A percentile compares a stretch with the other conserved stretches of the same genome.
Evolutionary conservation across 2,797 vertebrate species (phyloP).

Genomic region (Mallotus villosus): DNA sequence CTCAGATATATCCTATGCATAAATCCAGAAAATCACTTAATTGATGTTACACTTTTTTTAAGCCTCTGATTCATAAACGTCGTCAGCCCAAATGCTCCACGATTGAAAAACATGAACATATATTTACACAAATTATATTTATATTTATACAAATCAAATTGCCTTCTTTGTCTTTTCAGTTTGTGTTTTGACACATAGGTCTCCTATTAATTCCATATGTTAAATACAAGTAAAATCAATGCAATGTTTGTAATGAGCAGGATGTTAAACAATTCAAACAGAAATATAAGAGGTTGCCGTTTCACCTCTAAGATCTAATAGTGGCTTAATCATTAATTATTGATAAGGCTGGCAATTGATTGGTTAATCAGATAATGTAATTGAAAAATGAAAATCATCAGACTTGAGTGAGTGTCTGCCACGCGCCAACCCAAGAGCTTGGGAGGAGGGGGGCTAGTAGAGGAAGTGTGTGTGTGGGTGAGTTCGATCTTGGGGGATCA

Average conservation of each 20-base stretch:
- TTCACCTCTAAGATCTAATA: conserved; percentile 80
- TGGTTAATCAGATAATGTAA: conserved; percentile 85
- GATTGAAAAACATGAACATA: not conserved
- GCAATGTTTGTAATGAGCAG: conserved; percentile 39
- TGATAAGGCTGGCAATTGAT: conserved; percentile 81
- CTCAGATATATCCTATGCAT: not conserved
- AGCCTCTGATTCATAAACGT: not conserved
- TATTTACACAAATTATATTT: no score
- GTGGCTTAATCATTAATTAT: conserved; percentile 80
- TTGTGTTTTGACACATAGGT: not conserved
- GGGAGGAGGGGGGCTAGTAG: conserved; percentile 9
- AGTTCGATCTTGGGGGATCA: conserved; percentile 73
- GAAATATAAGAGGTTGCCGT: conserved; percentile 65
- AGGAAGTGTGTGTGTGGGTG: conserved; percentile 30
- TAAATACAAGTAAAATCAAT: conserved; percentile 17
- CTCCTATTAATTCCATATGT: not conserved
- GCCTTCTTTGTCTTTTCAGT: no score
- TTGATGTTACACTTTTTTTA: not conserved
- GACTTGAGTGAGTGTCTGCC: conserved; percentile 62
- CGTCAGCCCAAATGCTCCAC: not conserved
- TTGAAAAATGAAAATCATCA: conserved; percentile 84
- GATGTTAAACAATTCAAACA: conserved; percentile 72
- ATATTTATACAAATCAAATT: no score
- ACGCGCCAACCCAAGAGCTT: conserved; percentile 36
- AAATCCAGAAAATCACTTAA: not conserved